Percentiles rank a stretch among this genome's conserved stretches.
Conservation (phyloP, 1,140 invertebrate genomes). For the Spodoptera litura region DNA sequence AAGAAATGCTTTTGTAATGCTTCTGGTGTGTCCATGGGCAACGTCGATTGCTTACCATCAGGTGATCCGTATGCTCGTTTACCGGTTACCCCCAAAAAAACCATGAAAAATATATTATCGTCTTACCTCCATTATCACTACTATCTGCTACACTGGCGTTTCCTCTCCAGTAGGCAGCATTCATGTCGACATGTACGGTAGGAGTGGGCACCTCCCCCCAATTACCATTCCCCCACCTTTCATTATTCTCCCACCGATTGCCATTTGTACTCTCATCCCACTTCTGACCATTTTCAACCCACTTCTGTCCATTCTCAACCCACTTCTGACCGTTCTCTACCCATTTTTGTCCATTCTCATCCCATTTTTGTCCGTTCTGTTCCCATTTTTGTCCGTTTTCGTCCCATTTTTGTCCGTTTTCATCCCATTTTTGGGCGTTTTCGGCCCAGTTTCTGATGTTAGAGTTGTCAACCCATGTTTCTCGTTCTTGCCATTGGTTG, state of each 20-base stretch:
- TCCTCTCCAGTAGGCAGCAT: conserved; percentile 84
- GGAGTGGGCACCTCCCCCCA: conserved; percentile 78
- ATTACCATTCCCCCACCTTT: conserved; percentile 74
- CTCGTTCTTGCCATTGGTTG: conserved; percentile 69
- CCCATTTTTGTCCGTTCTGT: conserved; percentile 64
- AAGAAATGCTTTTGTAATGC: too few relatives aligned
- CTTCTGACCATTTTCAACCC: conserved; percentile 60
- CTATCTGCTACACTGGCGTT: conserved; percentile 87
- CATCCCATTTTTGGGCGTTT: conserved; percentile 68
- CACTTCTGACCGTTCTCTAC: conserved; percentile 63
- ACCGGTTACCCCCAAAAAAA: too few relatives aligned
- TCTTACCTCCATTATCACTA: conserved; percentile 80
- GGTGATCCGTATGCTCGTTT: too few relatives aligned
- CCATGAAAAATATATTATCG: background rate
- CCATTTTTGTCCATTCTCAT: conserved; percentile 69
- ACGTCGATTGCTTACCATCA: too few relatives aligned
- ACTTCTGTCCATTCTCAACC: conserved; percentile 67
- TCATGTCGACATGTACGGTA: conserved; percentile 78
- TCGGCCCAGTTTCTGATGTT: conserved; percentile 77
- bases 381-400: conserved; percentile 70
- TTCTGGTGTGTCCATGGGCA: too few relatives aligned
- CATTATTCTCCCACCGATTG: conserved; percentile 67
- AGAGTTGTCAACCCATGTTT: conserved; percentile 78
- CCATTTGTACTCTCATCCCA: conserved; percentile 64
- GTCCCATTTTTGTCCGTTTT: conserved; percentile 69